Base-by-base conservation (phyloP, 2,888 invertebrate genomes). In the Melanchra persicariae region DNA sequence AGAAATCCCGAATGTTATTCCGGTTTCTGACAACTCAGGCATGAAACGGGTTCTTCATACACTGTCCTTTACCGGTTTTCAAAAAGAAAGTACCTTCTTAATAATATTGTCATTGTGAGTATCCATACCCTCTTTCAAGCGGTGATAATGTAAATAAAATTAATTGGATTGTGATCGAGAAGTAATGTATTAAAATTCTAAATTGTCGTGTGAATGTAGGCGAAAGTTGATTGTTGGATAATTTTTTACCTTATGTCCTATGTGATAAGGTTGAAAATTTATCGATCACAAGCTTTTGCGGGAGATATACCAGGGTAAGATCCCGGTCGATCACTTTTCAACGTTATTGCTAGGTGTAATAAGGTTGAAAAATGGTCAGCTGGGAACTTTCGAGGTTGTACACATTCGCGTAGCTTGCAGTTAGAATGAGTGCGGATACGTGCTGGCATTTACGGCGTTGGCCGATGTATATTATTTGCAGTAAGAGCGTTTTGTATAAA, bases 381-480 rank as follows among this genome's bases (percentile, higher is more conserved):
- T 2, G 2, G 37, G 3, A 1, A 22, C 2, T 15, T 55, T 40
- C 9, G 17, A 22, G 19, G 40, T 45, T 71, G 74, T 87, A 85
- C 71, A 88, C 86, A 78, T 85, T 85, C 81, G 80, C 74, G 81
- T 85, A 83, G 82, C 57, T 78, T 79, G 47, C 66, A 52, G 60
- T 40, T 58, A 67, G 72, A 49, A 82, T 84, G 77, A 71, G 60
- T 77, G 84, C 85, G 84, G 81, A 86, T 82, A 79, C 71, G 68
- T 57, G 59, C 45, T 7, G 34, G 54, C 77, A 68, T 71, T 70
- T 67, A 57, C 70, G 70, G 70, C 74, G 70, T 75, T 19, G 76
- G 72, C 76, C 71, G 84, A 87, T 86, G 85, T 87, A 87, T 86
- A 89, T 89, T 87, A 85, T 90, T 90, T 89, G 89, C 87, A 87